phyloP scores from a whole-genome alignment of 2,888 invertebrate species.

The Hyposoter dolosus region DNA sequence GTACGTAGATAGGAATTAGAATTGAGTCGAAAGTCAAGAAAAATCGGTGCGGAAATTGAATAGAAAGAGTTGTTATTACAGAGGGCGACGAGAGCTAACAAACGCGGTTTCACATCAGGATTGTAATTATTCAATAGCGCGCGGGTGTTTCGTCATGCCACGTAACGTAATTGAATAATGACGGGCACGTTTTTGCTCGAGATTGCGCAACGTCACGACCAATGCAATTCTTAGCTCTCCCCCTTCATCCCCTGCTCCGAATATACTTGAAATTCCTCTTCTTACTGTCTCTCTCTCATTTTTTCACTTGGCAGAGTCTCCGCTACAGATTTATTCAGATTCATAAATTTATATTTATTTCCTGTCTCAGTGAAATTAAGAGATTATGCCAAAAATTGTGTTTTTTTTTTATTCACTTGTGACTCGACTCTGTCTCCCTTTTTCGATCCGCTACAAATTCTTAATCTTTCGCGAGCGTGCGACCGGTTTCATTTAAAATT shows the following conservation, averaged over 20 bases:
- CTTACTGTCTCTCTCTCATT: constrained; percentile 4
- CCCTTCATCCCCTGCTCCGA: constrained; percentile 41
- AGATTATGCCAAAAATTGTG: neutral
- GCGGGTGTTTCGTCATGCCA: constrained; percentile 72
- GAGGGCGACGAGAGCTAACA: constrained; percentile 57
- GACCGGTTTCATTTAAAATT: constrained; percentile 48
- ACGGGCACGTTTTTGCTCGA: constrained; percentile 72
- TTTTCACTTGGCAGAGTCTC: neutral
- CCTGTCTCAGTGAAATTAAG: neutral
- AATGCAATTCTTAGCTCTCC: constrained; percentile 47
- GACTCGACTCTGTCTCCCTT: neutral
- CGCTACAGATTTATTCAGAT: constrained; percentile 20
- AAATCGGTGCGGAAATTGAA: constrained; percentile 47
- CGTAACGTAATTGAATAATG: constrained; percentile 74
- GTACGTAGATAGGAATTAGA: constrained; percentile 2
- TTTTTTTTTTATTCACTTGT: neutral
- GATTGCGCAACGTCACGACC: constrained; percentile 71
- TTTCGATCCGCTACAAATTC: constrained; percentile 18
- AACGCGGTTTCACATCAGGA: constrained; percentile 69
- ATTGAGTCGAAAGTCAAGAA: constrained; percentile 21
- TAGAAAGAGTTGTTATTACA: constrained; percentile 27
- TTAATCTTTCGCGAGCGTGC: constrained; percentile 45
- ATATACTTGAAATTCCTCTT: constrained; percentile 46
- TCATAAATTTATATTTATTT: constrained; percentile 6
- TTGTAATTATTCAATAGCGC: constrained; percentile 74